Percentiles rank a stretch among this genome's conserved stretches.
Conservation (phyloP, 1,140 invertebrate species). For the Pseudomyrmex flavicornis region DNA sequence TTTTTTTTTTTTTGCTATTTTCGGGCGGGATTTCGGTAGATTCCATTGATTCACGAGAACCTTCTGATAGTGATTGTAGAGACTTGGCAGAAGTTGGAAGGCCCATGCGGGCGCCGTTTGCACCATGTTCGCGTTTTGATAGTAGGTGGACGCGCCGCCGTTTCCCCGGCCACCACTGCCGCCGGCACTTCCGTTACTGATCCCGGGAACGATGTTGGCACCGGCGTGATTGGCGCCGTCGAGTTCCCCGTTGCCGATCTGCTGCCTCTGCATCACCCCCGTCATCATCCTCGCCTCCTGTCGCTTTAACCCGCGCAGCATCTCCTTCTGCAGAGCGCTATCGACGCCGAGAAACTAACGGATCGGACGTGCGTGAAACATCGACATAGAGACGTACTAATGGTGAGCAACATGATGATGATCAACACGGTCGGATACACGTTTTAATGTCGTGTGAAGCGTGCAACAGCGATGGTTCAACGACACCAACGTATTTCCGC, state of each 20-base stretch:
- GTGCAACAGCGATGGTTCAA: constrained; percentile 47
- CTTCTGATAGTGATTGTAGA: constrained; percentile 94
- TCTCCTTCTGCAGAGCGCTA: constrained; percentile 86
- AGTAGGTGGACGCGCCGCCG: constrained; percentile 62
- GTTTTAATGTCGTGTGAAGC: constrained; percentile 39
- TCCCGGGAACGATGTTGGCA: constrained; percentile 7
- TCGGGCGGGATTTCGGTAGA: constrained; percentile 3
- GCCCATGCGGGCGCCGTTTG: constrained; percentile 90
- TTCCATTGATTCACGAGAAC: constrained; percentile 83
- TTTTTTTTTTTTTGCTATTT: constrained; percentile 13
- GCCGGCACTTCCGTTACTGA: constrained; percentile 8
- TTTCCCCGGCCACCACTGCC: not conserved
- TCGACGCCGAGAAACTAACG: constrained; percentile 83
- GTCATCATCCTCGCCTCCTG: constrained; percentile 74
- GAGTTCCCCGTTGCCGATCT: constrained; percentile 16
- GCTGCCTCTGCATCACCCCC: constrained; percentile 42
- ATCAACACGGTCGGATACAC: constrained; percentile 36
- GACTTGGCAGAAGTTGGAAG: constrained; percentile 92
- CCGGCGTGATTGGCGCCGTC: constrained; percentile 18
- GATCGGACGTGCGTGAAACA: constrained; percentile 79
- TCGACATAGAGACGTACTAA: constrained; percentile 73
- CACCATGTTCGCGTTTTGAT: constrained; percentile 82
- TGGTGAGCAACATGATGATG: constrained; percentile 45
- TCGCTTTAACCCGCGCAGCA: constrained; percentile 86
- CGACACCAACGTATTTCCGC: constrained; percentile 19